These are phyloP conservation scores for Pantelozetes paolii DNA, from an alignment of 2,888 invertebrate species.

Conservation along the genomic window DNA sequence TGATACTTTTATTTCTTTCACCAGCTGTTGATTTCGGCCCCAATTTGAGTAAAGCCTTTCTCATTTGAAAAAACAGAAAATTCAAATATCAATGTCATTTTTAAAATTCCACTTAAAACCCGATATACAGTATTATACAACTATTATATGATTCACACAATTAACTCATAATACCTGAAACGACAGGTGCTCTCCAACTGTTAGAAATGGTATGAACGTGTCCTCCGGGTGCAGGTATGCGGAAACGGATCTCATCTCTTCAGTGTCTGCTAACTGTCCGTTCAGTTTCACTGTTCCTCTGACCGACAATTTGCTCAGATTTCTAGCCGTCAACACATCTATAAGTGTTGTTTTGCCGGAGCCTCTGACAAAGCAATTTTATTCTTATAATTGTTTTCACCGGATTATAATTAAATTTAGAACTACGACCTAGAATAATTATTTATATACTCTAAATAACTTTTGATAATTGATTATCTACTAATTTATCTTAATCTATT, in stretches of 20 bases:
- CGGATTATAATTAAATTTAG: too few species aligned
- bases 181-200: conserved; percentile 52
- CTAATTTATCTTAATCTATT: too few species aligned
- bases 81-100: too few species aligned
- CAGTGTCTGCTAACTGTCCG: background rate
- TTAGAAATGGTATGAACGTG: conserved; percentile 52
- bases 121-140: too few species aligned
- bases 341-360: conserved; percentile 34
- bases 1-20: too few species aligned
- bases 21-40: too few species aligned
- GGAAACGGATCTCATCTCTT: conserved; percentile 20
- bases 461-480: background rate
- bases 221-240: conserved; percentile 49
- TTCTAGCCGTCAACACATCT: conserved; percentile 34
- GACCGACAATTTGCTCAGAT: conserved; percentile 8
- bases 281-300: conserved; percentile 23
- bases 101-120: background rate
- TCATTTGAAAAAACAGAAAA: too few species aligned
- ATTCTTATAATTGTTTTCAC: too few species aligned
- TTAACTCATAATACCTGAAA: conserved; percentile 42
- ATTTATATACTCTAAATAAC: background rate
- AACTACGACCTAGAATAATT: too few species aligned
- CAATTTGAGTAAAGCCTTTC: too few species aligned
- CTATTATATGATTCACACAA: too few species aligned
- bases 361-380: too few species aligned